Evolutionary conservation across 2,888 invertebrate genomes (phyloP), one percentile per base, ranked within the genome.

Genomic region (Rotaria sp.): DNA sequence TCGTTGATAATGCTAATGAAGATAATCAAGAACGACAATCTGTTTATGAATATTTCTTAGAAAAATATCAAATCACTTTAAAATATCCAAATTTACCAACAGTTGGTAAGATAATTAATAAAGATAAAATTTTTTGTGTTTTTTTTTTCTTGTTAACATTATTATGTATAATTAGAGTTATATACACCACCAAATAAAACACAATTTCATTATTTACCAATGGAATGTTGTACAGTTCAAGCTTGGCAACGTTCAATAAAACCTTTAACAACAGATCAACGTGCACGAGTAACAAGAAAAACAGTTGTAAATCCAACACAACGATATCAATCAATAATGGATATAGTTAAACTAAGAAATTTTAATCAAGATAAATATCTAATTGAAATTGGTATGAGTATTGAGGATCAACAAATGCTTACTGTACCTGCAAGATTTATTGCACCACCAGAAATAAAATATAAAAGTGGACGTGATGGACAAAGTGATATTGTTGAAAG

Each of bases 161-260:
- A 48, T 11, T 11, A 1, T 48, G 11, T 2, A 24, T 2, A 24
- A 35, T 21, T 67, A 80, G 80, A 80, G 45, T 45, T 80, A 45
- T 80, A 80, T 45, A 45, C 80, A 80, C 45, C 80, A 4, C 45
- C 45, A 8, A 80, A 80, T 80, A 80, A 80, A 26, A 45, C 45
- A 4, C 80, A 45, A 80, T 80, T 45, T n/a, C 80, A 80, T 45
- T 45, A 80, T 80, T n/a, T 80, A 45, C 80, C 80, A n/a, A 80
- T 80, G 80, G 80, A 80, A 80, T 41, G 41, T 41, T 80, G 80
- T 45, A 80, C 80, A n/a, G 21, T 80, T 10, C 80, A 80, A 80
- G 80, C 41, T 13, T 80, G 80, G 80, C 80, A 80, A 80, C 80
- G 80, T 45, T 80, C 80, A 45, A 80, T 80, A 26, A 80, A 80